These are phyloP conservation scores for Magallana gigas DNA, from an alignment of 1,140 invertebrate genomes.

Conservation along the genomic window DNA sequence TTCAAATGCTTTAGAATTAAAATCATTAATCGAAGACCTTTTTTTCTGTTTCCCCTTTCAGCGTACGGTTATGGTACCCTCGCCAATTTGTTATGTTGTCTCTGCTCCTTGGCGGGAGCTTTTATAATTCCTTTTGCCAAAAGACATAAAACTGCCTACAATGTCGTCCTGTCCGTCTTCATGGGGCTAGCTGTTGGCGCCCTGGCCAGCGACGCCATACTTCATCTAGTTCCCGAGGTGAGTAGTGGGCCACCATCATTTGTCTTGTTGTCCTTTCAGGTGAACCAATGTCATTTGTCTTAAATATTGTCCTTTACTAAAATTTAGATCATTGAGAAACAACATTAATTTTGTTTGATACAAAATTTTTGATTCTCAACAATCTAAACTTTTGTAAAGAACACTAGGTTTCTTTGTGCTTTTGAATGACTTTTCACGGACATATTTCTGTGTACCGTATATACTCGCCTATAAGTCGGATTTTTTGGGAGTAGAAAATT, in stretches of 20 bases:
- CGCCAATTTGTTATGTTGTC: slow-evolving; percentile 51
- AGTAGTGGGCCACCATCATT: not conserved
- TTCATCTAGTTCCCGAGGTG: slow-evolving; percentile 55
- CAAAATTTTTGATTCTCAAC: too few species aligned
- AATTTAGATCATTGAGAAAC: not conserved
- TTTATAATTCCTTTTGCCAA: slow-evolving; percentile 49
- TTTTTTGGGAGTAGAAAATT: too few species aligned
- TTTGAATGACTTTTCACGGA: too few species aligned
- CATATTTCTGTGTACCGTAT: too few species aligned
- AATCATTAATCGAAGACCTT: too few species aligned
- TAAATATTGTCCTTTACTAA: not conserved
- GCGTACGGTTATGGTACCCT: slow-evolving; percentile 56
- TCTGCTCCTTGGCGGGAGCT: slow-evolving; percentile 51
- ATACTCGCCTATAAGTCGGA: too few species aligned
- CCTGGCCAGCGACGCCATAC: slow-evolving; percentile 47
- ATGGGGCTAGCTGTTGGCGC: slow-evolving; percentile 55
- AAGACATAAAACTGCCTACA: slow-evolving; percentile 42
- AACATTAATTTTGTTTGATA: too few species aligned
- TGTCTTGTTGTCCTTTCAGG: not conserved
- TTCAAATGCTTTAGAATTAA: too few species aligned
- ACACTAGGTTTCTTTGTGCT: too few species aligned
- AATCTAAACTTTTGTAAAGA: too few species aligned
- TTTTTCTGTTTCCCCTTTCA: not conserved
- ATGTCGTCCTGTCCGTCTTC: slow-evolving; percentile 52
- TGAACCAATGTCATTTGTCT: too few species aligned